Percentiles rank a stretch among this genome's conserved stretches.
Evolutionary conservation across 2,888 invertebrate genomes (phyloP).

Genomic region (Mesoligia furuncula): DNA sequence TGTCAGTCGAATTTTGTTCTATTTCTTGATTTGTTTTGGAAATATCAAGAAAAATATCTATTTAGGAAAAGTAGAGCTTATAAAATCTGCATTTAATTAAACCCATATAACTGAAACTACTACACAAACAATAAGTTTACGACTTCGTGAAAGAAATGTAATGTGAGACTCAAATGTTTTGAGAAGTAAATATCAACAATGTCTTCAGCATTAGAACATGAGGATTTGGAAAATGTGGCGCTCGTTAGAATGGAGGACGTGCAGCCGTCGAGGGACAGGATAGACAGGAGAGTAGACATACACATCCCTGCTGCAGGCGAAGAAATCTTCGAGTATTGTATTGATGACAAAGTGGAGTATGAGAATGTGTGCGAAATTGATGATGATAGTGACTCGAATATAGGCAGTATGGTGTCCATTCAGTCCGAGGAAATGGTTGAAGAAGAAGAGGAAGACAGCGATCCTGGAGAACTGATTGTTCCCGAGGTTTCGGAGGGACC

Average conservation of each 20-base stretch:
- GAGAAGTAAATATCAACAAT: slow-evolving; percentile 68
- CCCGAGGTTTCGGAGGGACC: slow-evolving; percentile 65
- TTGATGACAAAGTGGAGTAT: slow-evolving; percentile 73
- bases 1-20: slow-evolving; percentile 54
- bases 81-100: not conserved
- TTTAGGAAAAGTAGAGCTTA: not conserved
- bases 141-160: slow-evolving; percentile 22
- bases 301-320: slow-evolving; percentile 50
- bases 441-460: slow-evolving; percentile 64
- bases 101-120: not conserved
- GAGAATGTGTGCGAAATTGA: slow-evolving; percentile 75
- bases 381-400: slow-evolving; percentile 81
- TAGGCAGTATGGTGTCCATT: slow-evolving; percentile 83
- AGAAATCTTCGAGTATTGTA: slow-evolving; percentile 73
- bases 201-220: slow-evolving; percentile 81
- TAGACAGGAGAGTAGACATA: slow-evolving; percentile 68
- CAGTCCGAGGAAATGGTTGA: slow-evolving; percentile 77
- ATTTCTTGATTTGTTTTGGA: slow-evolving; percentile 51
- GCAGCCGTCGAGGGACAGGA: slow-evolving; percentile 78
- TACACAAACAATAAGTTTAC: not conserved
- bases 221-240: slow-evolving; percentile 83
- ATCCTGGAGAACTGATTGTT: slow-evolving; percentile 74
- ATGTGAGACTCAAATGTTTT: slow-evolving; percentile 63
- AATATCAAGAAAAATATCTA: slow-evolving; percentile 21
- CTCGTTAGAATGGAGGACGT: slow-evolving; percentile 86